Evolutionary conservation across 2,888 invertebrate species (phyloP).

Genomic region (Andrena bucephala): DNA sequence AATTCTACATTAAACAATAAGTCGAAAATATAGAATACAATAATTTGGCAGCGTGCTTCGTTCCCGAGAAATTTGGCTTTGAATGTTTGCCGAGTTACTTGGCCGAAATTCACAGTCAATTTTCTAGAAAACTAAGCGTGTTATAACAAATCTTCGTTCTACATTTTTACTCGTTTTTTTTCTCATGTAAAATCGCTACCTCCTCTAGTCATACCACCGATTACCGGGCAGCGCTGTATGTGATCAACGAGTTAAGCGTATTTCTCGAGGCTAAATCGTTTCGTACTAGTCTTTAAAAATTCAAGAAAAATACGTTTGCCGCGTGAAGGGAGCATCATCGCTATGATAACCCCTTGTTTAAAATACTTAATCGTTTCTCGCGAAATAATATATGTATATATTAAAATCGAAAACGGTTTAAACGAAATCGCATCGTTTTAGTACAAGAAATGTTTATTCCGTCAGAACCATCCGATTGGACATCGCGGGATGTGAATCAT

Average conservation of each 20-base stretch:
- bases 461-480: not conserved
- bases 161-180: too few species aligned
- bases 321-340: slow-evolving; percentile 8
- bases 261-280: slow-evolving; percentile 58
- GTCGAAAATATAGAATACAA: too few species aligned
- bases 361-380: slow-evolving; percentile 31
- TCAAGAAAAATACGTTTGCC: slow-evolving; percentile 40
- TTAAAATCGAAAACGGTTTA: slow-evolving; percentile 1
- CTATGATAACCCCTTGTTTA: not conserved
- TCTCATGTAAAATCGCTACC: too few species aligned
- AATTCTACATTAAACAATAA: too few species aligned
- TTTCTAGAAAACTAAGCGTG: too few species aligned
- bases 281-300: slow-evolving; percentile 29
- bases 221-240: not conserved
- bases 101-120: too few species aligned
- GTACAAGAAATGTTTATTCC: slow-evolving; percentile 2
- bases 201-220: too few species aligned
- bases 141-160: too few species aligned
- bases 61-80: too few species aligned
- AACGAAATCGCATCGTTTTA: slow-evolving; percentile 3
- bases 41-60: too few species aligned
- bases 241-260: slow-evolving; percentile 64
- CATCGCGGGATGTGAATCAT: slow-evolving; percentile 3
- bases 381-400: slow-evolving; percentile 1
- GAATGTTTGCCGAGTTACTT: too few species aligned